These are phyloP conservation scores for Tiliacea aurago DNA, from an alignment of 2,888 invertebrate species.

Conservation along the genomic window DNA sequence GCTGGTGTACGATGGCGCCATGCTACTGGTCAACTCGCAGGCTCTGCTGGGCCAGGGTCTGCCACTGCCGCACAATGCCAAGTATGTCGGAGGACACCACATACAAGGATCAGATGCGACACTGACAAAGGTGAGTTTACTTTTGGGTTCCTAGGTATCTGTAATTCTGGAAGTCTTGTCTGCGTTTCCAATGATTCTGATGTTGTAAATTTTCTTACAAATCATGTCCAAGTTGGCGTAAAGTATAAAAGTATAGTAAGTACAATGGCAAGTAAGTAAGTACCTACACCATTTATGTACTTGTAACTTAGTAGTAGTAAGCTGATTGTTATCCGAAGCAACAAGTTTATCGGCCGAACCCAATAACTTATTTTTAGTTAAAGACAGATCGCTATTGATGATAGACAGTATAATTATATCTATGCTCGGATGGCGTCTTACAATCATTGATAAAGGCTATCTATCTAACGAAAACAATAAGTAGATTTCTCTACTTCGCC, in stretches of 20 bases:
- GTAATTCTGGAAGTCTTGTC: neutral
- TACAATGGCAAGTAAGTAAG: neutral
- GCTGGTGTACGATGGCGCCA: conserved; percentile 71
- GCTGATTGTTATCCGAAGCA: conserved; percentile 12
- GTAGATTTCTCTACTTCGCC: too few species aligned
- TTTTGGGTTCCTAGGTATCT: neutral
- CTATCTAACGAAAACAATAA: too few species aligned
- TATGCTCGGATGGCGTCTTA: too few species aligned
- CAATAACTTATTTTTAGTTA: too few species aligned
- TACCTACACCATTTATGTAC: neutral
- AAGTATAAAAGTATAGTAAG: too few species aligned
- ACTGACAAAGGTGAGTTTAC: conserved; percentile 69
- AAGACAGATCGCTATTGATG: too few species aligned
- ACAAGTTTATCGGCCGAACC: too few species aligned
- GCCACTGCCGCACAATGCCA: conserved; percentile 73
- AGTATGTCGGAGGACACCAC: conserved; percentile 79
- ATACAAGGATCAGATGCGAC: conserved; percentile 62
- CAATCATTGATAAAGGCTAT: too few species aligned
- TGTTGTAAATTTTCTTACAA: neutral
- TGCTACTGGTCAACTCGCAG: conserved; percentile 78
- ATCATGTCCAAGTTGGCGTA: neutral
- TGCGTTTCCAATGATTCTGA: neutral
- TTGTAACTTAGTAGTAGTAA: conserved; percentile 1
- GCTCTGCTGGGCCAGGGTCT: conserved; percentile 73
- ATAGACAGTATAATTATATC: too few species aligned